Conservation (phyloP, 2,113 vertebrate species). For the Psettodes erumei region DNA sequence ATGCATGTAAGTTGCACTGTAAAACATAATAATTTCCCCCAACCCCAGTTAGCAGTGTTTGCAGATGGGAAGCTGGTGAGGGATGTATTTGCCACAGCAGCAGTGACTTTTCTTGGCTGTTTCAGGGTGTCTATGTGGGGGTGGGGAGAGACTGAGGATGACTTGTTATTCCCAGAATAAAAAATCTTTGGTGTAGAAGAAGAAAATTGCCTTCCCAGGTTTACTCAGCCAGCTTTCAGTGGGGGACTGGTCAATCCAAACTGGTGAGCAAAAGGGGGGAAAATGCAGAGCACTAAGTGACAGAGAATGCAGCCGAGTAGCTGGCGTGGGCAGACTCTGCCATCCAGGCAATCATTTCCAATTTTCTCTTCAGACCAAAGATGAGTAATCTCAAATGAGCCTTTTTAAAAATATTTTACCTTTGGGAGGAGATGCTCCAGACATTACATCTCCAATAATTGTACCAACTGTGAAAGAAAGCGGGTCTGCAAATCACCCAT, state of each 20-base stretch:
- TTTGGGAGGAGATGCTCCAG: slow-evolving; percentile 39
- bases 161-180: background rate
- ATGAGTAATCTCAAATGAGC: slow-evolving; percentile 42
- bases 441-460: slow-evolving; percentile 49
- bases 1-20: no score
- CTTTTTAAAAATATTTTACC: slow-evolving; percentile 44
- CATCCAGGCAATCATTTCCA: slow-evolving; percentile 30
- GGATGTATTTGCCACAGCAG: background rate
- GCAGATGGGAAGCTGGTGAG: background rate
- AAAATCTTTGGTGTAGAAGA: background rate
- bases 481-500: slow-evolving; percentile 43
- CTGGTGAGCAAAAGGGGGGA: background rate
- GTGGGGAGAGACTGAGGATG: background rate
- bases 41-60: background rate
- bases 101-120: background rate
- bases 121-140: background rate
- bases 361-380: slow-evolving; percentile 14
- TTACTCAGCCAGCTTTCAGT: background rate
- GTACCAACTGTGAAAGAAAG: slow-evolving; percentile 19
- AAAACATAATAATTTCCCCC: no score
- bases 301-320: background rate
- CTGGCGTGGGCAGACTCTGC: background rate
- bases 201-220: background rate
- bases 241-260: background rate
- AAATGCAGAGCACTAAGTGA: background rate